phyloP scores from a whole-genome alignment of 2,797 vertebrate species.

The Ctenopoma multispine region DNA sequence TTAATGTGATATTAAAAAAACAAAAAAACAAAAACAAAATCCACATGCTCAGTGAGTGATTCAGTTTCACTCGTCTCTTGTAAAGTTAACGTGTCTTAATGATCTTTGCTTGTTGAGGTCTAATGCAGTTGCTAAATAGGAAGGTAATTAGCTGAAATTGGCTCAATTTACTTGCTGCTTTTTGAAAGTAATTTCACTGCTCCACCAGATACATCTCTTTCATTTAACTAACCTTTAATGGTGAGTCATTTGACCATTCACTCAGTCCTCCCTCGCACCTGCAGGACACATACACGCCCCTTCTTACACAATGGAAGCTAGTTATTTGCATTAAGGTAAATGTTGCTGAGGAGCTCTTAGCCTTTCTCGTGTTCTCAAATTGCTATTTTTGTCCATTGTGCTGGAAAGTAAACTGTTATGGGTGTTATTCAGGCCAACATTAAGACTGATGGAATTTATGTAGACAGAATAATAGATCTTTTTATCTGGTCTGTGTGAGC shows the following conservation, averaged over 20 bases:
- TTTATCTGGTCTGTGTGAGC: slow-evolving; percentile 1
- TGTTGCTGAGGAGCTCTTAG: slow-evolving; percentile 6
- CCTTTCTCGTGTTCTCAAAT: slow-evolving; percentile 13
- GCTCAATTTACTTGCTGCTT: background rate
- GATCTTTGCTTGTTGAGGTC: background rate
- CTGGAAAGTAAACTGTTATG: slow-evolving; percentile 18
- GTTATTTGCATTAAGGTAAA: slow-evolving; percentile 23
- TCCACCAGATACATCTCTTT: background rate
- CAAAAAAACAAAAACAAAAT: background rate
- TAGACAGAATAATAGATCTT: slow-evolving; percentile 2
- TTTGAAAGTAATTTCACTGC: background rate
- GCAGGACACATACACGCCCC: background rate
- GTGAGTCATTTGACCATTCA: slow-evolving; percentile 12
- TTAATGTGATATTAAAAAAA: background rate
- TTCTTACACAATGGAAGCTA: slow-evolving; percentile 7
- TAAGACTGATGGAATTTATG: slow-evolving; percentile 22
- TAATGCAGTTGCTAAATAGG: background rate
- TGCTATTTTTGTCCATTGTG: slow-evolving; percentile 3
- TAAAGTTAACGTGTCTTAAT: background rate
- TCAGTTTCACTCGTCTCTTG: background rate
- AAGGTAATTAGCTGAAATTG: background rate
- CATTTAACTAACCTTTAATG: slow-evolving; percentile 12
- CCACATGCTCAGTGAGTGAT: no score
- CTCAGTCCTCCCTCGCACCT: slow-evolving; percentile 3
- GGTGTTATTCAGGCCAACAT: background rate